Evolutionary conservation across 1,140 invertebrate species (phyloP).

Genomic region (Mizuhopecten yessoensis): DNA sequence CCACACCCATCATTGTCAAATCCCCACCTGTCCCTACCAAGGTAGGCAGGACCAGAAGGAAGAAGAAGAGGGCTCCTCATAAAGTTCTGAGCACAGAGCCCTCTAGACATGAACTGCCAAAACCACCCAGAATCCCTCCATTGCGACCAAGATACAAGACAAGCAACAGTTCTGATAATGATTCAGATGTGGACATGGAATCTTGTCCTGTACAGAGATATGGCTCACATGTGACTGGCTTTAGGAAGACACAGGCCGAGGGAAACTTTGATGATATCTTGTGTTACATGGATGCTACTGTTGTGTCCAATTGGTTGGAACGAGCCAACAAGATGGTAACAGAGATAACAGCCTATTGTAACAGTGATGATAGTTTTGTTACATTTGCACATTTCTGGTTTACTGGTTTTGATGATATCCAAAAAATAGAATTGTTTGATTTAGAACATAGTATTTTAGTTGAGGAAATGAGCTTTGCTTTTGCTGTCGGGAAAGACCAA

Average conservation of each 20-base stretch:
- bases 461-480: slow-evolving; percentile 81
- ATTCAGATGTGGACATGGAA: slow-evolving; percentile 50
- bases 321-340: slow-evolving; percentile 76
- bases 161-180: slow-evolving; percentile 37
- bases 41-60: slow-evolving; percentile 62
- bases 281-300: slow-evolving; percentile 80
- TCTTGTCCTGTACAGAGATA: slow-evolving; percentile 48
- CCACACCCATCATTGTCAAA: slow-evolving; percentile 18
- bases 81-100: slow-evolving; percentile 64
- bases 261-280: slow-evolving; percentile 79
- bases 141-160: slow-evolving; percentile 58
- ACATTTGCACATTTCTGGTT: slow-evolving; percentile 83
- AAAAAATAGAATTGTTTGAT: slow-evolving; percentile 80
- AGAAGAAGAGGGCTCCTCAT: slow-evolving; percentile 72
- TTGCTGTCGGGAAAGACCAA: slow-evolving; percentile 78
- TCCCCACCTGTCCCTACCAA: slow-evolving; percentile 45
- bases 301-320: slow-evolving; percentile 81
- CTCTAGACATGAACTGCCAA: slow-evolving; percentile 74
- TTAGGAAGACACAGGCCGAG: background rate
- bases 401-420: slow-evolving; percentile 77
- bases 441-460: slow-evolving; percentile 81
- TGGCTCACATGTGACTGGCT: background rate
- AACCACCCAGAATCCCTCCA: slow-evolving; percentile 72
- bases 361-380: slow-evolving; percentile 79
- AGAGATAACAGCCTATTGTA: slow-evolving; percentile 75